Evolutionary conservation across 2,888 invertebrate species (phyloP).

Genomic region (Myopa tessellatipennis): DNA sequence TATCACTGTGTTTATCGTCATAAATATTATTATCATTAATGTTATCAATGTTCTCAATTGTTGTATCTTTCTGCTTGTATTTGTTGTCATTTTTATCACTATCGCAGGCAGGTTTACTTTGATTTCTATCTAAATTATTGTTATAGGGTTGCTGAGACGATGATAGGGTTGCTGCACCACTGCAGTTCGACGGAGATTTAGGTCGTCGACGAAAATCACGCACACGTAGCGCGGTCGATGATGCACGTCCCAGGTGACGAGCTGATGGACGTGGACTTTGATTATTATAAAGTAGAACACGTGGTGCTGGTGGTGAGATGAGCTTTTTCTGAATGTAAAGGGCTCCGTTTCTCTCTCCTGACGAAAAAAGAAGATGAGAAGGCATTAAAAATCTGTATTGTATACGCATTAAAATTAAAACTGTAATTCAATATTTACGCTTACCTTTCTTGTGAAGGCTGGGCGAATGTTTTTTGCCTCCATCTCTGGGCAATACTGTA

Average conservation of each 20-base stretch:
- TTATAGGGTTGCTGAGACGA: conserved; percentile 10
- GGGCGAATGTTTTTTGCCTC: conserved; percentile 22
- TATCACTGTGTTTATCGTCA: neutral
- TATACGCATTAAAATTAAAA: neutral
- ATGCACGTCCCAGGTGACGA: conserved; percentile 50
- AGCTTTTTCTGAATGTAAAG: conserved; percentile 16
- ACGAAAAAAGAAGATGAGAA: conserved; percentile 1
- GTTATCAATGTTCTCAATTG: neutral
- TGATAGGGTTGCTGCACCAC: conserved; percentile 11
- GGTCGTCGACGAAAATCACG: conserved; percentile 49
- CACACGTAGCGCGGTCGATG: conserved; percentile 51
- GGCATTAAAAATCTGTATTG: neutral
- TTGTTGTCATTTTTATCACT: neutral
- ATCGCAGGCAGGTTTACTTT: neutral
- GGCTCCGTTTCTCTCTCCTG: neutral
- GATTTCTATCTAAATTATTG: neutral
- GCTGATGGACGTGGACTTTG: conserved; percentile 56
- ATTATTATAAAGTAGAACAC: conserved; percentile 63
- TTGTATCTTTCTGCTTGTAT: neutral
- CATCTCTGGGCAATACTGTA: neutral
- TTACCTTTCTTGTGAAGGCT: conserved; percentile 28
- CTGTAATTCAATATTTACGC: neutral
- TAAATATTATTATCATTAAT: neutral
- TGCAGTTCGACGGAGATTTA: conserved; percentile 45
- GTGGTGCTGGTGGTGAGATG: conserved; percentile 55